Evolutionary conservation across 2,797 vertebrate species (phyloP).

Genomic region (Gephyroberyx darwinii): DNA sequence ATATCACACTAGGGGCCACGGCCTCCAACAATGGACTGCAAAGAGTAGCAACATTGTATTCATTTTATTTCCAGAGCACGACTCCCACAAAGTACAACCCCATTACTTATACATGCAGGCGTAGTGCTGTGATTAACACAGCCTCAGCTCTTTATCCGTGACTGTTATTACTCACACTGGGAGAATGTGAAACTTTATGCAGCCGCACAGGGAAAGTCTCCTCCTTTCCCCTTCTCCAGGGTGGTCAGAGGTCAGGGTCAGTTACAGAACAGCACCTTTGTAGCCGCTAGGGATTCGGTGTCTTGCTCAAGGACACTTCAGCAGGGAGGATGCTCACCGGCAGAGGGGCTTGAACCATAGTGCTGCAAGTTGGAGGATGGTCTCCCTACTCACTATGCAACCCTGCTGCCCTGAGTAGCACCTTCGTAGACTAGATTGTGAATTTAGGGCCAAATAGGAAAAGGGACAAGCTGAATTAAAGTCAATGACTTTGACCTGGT

Average conservation of each 20-base stretch:
- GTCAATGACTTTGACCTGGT: conserved; percentile 4
- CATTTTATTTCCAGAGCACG: not conserved
- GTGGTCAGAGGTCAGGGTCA: not conserved
- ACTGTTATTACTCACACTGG: conserved; percentile 29
- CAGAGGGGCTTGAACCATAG: not conserved
- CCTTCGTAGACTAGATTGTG: not conserved
- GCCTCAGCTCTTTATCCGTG: conserved; percentile 44
- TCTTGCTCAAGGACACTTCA: not conserved
- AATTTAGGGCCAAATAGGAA: not conserved
- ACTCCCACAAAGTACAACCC: conserved; percentile 17
- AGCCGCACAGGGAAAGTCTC: conserved; percentile 42
- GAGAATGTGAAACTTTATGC: conserved; percentile 47
- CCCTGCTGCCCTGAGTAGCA: not conserved
- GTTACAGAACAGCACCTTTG: not conserved
- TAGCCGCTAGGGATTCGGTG: not conserved
- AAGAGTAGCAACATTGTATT: conserved; percentile 9
- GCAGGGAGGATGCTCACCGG: not conserved
- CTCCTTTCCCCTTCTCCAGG: conserved; percentile 4
- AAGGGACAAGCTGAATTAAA: not conserved
- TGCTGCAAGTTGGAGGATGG: not conserved
- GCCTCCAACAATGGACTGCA: conserved; percentile 7
- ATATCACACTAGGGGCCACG: conserved; percentile 1
- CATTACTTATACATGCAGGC: conserved; percentile 32
- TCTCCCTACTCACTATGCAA: not conserved
- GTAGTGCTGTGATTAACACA: conserved; percentile 40